Base-by-base conservation (phyloP, 2,888 invertebrate genomes). In the Geotrupes spiniger region DNA sequence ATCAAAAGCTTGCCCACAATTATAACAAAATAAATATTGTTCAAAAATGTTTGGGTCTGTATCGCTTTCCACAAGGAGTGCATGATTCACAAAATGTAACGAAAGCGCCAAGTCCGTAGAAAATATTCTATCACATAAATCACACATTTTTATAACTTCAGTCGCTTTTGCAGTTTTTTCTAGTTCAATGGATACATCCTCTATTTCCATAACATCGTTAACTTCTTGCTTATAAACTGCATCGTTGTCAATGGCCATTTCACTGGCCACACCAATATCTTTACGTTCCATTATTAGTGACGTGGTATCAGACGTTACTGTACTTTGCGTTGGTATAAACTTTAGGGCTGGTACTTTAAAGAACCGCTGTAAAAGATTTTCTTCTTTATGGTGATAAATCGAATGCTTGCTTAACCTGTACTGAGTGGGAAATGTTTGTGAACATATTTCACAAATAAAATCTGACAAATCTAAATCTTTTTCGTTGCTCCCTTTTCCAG, bases 1-100 rank as follows among this genome's bases (percentile, higher is more conserved):
- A 8, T 59, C 49, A 50, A 65, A 61, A n/a, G 46, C 49, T 53
- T 62, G 61, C 15, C 58, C 53, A 46, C 64, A 64, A 31, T 51
- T 46, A 21, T 53, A 42, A 39, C 64, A 66, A 38, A 54, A 53
- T 26, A 54, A 48, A 42, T 51, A 49, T 37, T 56, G 53, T 5
- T 51, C 17, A 9, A 49, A 46, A 16, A 58, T 46, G 36, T 53
- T 48, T 2, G 46, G 48, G 17, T 49, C 48, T 11, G 44, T 43
- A 11, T 48, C 37, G 36, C 50, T 52, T 55, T 49, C 49, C 5
- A 42, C 42, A 16, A 51, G 28, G 29, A 55, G 40, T 14, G 57
- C 54, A 38, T 61, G 61, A 41, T 57, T 57, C 10, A 58, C 42
- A 49, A 61, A 59, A 52, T 61, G 61, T 41, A 57, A 39, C 10